Evolutionary conservation across 2,888 invertebrate species (phyloP).

Genomic region (Cyclophora albipunctata): DNA sequence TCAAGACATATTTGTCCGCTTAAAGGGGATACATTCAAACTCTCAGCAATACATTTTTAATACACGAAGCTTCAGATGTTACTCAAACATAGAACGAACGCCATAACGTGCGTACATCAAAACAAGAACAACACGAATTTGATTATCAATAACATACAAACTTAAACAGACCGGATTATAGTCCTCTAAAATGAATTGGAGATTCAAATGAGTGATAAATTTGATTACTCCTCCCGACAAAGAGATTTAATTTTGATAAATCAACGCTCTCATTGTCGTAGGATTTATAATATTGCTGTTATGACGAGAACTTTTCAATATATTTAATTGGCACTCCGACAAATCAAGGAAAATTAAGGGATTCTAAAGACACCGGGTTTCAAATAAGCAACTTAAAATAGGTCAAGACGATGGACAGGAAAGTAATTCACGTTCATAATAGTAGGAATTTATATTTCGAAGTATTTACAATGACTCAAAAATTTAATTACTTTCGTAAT

Average conservation of each 20-base stretch:
- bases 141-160: conserved; percentile 6
- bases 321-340: conserved; percentile 12
- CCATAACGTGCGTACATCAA: conserved; percentile 2
- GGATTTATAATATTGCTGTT: conserved; percentile 52
- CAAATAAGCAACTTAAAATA: no score
- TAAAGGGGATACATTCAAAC: conserved; percentile 21
- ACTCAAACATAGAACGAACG: no score
- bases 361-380: not conserved
- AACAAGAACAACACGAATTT: conserved; percentile 8
- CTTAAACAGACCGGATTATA: conserved; percentile 5
- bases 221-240: conserved; percentile 65
- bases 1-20: conserved; percentile 53
- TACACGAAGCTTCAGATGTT: not conserved
- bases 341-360: conserved; percentile 1
- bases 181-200: conserved; percentile 56
- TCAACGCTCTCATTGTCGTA: conserved; percentile 63
- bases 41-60: not conserved
- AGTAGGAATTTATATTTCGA: no score
- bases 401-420: no score
- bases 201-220: conserved; percentile 71
- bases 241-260: conserved; percentile 73
- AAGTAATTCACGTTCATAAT: no score
- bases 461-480: no score
- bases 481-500: no score
- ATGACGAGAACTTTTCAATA: conserved; percentile 32